Conservation (phyloP, 2,888 invertebrate species). For the Ormyrus labotus region DNA sequence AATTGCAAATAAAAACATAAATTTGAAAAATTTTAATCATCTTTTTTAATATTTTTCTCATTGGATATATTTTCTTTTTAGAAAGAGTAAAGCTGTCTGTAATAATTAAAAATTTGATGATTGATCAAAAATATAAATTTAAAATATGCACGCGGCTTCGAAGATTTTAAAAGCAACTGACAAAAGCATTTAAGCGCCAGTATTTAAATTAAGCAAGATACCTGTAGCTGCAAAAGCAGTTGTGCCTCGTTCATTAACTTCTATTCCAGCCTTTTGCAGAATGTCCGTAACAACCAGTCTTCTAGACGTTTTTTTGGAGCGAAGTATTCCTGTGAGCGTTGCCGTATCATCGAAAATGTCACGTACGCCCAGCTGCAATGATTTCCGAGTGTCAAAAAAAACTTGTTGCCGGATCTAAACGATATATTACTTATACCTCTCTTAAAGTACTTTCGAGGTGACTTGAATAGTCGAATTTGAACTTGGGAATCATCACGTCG, state of each 20-base stretch:
- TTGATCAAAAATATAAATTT: background rate
- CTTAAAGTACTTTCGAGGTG: slow-evolving; percentile 80
- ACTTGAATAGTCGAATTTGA: slow-evolving; percentile 84
- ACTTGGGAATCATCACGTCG: slow-evolving; percentile 84
- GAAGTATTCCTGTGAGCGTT: slow-evolving; percentile 82
- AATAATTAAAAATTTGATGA: too few relatives aligned
- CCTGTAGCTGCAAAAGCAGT: slow-evolving; percentile 84
- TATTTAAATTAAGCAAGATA: slow-evolving; percentile 62
- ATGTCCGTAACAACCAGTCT: slow-evolving; percentile 82
- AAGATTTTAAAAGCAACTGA: slow-evolving; percentile 32
- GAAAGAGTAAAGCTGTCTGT: too few relatives aligned
- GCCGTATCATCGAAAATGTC: slow-evolving; percentile 85
- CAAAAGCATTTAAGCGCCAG: too few relatives aligned
- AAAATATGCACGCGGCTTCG: slow-evolving; percentile 49
- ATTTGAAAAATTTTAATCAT: background rate
- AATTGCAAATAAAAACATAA: background rate
- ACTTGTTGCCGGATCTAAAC: background rate
- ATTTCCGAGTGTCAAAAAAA: background rate
- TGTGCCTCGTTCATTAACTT: slow-evolving; percentile 86
- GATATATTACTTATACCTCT: slow-evolving; percentile 76
- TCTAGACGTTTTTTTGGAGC: slow-evolving; percentile 77
- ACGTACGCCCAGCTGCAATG: slow-evolving; percentile 81
- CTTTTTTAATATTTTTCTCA: background rate
- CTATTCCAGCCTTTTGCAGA: slow-evolving; percentile 86
- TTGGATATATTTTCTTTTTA: background rate